Base-by-base conservation (phyloP, 2,888 invertebrate species). In the Pyralis farinalis region DNA sequence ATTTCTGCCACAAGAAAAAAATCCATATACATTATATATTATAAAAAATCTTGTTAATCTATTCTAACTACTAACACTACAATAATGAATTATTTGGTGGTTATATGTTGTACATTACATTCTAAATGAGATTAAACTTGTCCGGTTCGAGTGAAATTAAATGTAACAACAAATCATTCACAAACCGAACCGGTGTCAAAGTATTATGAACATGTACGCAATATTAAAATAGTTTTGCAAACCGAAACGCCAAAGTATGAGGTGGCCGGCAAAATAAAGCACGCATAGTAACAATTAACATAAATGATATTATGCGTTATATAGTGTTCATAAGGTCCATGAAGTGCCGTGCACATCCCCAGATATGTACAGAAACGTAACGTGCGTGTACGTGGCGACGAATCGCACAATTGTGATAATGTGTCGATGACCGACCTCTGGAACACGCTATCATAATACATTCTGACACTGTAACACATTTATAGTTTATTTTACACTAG, bases 1-100 rank as follows among this genome's bases (percentile, higher is more conserved):
- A 20, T 39, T 11, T 10, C 44, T 40, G 44, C 50, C 51, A 58
- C 45, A 55, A 43, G 44, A 50, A 42, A 47, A 36, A 37, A 32
- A 33, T 34, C 31, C 37, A 35, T 43, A 22, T 34, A 28, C 34
- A 34, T 34, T 42, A 48, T 53, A 58, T 38, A 39, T 46, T 38
- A 45, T 44, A 47, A 46, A 50, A 47, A 47, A 47, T 31, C 43
- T 42, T 47, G 44, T 51, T 49, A 52, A 40, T 37, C 46, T 55
- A 53, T 46, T 29, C 44, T 58, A 57, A 54, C 59, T 61, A 61
- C 67, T 63, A 64, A 63, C 56, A 58, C 72, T 80, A 77, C 70
- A 73, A 77, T 65, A 79, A 72, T 69, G 70, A 75, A 75, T 79
- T 78, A 81, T 85, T 86, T 86, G 87, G 87, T 87, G 87, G 86